Percentiles rank a stretch among this genome's conserved stretches.
These are phyloP conservation scores for Perizoma flavofasciatum DNA, from an alignment of 2,888 invertebrate genomes.

Conservation along the genomic window DNA sequence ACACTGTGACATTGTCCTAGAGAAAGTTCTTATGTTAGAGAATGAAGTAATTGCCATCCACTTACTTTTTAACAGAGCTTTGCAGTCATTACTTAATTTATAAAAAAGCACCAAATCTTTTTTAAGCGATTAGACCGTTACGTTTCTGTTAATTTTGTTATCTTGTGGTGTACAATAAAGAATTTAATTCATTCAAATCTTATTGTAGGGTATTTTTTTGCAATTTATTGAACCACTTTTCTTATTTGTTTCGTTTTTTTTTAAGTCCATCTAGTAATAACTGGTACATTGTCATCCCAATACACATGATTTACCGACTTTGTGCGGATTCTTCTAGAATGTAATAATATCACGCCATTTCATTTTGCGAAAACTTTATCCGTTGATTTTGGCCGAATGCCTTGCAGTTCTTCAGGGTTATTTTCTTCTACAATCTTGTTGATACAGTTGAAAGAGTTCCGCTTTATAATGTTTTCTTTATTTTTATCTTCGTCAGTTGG, in stretches of 20 bases:
- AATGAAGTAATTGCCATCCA: background rate
- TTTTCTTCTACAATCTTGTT: constrained; percentile 46
- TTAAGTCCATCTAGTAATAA: no score
- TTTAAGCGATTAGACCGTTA: no score
- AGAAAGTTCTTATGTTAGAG: constrained; percentile 27
- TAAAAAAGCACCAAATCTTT: no score
- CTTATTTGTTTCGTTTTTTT: no score
- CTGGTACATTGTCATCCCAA: no score
- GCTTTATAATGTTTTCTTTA: constrained; percentile 14
- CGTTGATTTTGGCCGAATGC: constrained; percentile 58
- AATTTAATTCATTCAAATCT: no score
- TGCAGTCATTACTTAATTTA: no score
- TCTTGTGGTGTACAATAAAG: no score
- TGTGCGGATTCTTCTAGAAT: constrained; percentile 36
- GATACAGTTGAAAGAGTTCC: constrained; percentile 43
- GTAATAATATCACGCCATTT: constrained; percentile 44
- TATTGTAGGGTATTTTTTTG: no score
- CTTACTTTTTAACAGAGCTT: background rate
- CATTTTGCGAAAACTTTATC: constrained; percentile 40
- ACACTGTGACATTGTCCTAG: constrained; percentile 34
- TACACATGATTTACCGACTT: no score
- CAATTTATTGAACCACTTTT: no score
- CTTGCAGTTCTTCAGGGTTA: constrained; percentile 41
- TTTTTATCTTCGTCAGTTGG: constrained; percentile 10
- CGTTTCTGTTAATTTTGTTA: no score